These are phyloP conservation scores for Patella caerulea DNA, from an alignment of 2,888 invertebrate species.

Conservation along the genomic window DNA sequence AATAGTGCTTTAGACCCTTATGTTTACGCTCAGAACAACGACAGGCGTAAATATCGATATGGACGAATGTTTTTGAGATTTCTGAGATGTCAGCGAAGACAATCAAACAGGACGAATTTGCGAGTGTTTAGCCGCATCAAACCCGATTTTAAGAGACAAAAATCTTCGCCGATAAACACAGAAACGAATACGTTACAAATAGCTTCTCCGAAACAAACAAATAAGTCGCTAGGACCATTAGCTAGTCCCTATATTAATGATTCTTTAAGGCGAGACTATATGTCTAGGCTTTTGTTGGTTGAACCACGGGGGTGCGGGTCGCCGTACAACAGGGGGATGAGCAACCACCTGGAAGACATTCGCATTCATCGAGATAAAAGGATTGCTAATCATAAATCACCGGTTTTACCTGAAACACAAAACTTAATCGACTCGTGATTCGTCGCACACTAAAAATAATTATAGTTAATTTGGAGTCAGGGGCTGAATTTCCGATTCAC, in stretches of 20 bases:
- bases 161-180: conserved; percentile 5
- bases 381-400: not conserved
- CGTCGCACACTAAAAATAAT: not conserved
- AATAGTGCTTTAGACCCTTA: conserved; percentile 62
- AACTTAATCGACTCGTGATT: conserved; percentile 3
- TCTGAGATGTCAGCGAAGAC: conserved; percentile 33
- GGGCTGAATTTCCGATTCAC: no score
- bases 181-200: conserved; percentile 20
- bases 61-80: conserved; percentile 36
- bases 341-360: conserved; percentile 7
- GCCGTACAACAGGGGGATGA: not conserved
- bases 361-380: not conserved
- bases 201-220: conserved; percentile 18
- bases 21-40: conserved; percentile 56
- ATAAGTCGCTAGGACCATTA: not conserved
- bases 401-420: not conserved
- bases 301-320: not conserved
- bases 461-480: not conserved
- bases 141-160: conserved; percentile 12
- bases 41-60: conserved; percentile 49
- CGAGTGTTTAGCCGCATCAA: conserved; percentile 13
- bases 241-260: not conserved
- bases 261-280: not conserved
- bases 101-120: conserved; percentile 15
- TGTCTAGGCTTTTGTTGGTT: conserved; percentile 4